Evolutionary conservation across 53 echinoderm and acorn worm species (phyloP).

Genomic region (Temnopleurus reevesii): DNA sequence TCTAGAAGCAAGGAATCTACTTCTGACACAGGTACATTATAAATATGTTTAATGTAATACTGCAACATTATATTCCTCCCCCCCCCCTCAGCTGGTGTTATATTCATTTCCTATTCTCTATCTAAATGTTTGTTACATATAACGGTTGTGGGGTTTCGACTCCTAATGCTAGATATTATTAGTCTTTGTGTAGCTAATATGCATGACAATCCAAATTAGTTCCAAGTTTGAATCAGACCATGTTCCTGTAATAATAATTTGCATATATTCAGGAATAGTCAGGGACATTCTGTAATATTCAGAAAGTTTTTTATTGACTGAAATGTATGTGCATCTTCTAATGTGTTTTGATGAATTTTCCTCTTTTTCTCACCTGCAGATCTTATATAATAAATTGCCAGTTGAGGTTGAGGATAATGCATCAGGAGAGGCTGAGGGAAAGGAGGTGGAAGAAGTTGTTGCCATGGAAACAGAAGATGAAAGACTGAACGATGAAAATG

Average conservation of each 20-base stretch:
- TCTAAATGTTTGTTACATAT: too few species aligned
- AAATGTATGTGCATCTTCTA: neutral
- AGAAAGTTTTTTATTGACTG: too few species aligned
- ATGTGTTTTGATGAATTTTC: neutral
- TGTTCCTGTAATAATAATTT: too few species aligned
- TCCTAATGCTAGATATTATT: too few species aligned
- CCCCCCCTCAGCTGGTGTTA: neutral
- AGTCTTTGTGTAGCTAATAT: too few species aligned
- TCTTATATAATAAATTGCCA: slow-evolving; percentile 51
- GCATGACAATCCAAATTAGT: too few species aligned
- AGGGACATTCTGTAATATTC: too few species aligned
- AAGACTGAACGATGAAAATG: neutral
- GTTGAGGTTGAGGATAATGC: neutral
- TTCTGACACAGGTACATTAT: slow-evolving; percentile 77
- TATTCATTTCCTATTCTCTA: neutral
- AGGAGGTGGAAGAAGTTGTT: slow-evolving; percentile 41
- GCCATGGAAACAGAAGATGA: slow-evolving; percentile 61
- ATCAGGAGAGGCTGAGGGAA: neutral
- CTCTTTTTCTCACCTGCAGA: neutral
- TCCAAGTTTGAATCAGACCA: too few species aligned
- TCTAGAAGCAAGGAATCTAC: slow-evolving; percentile 71
- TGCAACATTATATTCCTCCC: neutral
- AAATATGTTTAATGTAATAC: neutral
- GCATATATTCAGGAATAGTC: too few species aligned
- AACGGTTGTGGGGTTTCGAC: too few species aligned